Evolutionary conservation across 2,888 invertebrate genomes (phyloP), one percentile per base, ranked within the genome.

Genomic region (Polymixis flavicincta): DNA sequence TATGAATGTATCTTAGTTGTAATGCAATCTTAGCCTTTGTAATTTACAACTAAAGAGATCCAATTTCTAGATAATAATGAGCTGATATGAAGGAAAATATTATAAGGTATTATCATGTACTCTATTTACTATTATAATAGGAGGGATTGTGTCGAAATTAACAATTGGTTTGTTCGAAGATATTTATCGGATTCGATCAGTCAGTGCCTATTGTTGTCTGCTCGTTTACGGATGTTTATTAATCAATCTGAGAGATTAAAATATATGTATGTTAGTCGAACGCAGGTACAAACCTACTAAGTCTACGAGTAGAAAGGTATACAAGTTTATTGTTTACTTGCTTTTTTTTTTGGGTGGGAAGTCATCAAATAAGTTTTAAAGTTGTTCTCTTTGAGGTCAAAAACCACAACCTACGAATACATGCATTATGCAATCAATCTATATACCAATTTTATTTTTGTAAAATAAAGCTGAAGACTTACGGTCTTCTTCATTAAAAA

Each of bases 101-200:
- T 8, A 32, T 32, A 45, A 42, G 7, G 1, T 57, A 69, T 52
- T 52, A 45, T 28, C 37, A 52, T 45, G 0, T 45, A 42, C 17
- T 50, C 1, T 55, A 48, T 32, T 32, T 28, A 79, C 25, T 78
- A n/a, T 25, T 63, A 52, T 3, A 81, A 50, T 57, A 17, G 13
- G 14, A 55, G 6, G 4, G 3, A 32, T 66, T 52, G 52, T 66
- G 2, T 67, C 3, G 19, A 54, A 60, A n/a, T 28, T 48, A 68
- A 50, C 14, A 71, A 71, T 71, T 25, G 55, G 32, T 78, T 60
- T 25, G 32, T 42, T 28, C 37, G 50, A 32, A 37, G 45, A 83
- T 78, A 57, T 83, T 80, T 71, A 83, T 80, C 59, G 63, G 54
- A 60, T 78, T 50, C 64, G 42, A 71, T 77, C 54, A 68, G 50